phyloP scores from a whole-genome alignment of 1,140 invertebrate genomes.

The Penaeus chinensis region DNA sequence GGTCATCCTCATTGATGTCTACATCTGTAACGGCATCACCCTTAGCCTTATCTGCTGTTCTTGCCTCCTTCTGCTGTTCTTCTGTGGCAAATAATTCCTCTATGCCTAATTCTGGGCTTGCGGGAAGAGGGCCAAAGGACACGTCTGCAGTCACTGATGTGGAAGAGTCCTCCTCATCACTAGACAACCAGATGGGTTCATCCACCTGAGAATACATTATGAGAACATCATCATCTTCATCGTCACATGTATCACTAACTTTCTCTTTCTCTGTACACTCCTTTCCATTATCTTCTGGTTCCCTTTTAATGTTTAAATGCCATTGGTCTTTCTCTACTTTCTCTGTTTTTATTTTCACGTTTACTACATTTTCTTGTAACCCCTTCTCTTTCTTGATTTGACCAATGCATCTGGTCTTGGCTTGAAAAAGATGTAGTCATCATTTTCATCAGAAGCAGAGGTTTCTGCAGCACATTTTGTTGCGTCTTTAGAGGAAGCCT shows the following conservation, averaged over 20 bases:
- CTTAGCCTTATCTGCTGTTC: not conserved
- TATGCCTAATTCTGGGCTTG: constrained; percentile 37
- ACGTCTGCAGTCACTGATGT: not conserved
- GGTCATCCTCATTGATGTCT: constrained; percentile 37
- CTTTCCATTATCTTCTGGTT: not conserved
- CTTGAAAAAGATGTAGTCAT: too few species aligned
- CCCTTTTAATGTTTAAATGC: not conserved
- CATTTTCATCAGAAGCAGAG: too few species aligned
- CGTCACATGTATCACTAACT: not conserved
- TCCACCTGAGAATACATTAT: constrained; percentile 53
- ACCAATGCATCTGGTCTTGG: not conserved
- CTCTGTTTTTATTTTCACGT: not conserved
- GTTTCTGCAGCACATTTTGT: too few species aligned
- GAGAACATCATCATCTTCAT: constrained; percentile 44
- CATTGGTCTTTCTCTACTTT: not conserved
- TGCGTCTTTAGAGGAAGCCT: too few species aligned
- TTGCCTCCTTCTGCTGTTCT: constrained; percentile 6
- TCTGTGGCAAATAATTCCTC: constrained; percentile 28
- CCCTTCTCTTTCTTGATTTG: constrained; percentile 8
- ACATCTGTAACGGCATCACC: not conserved
- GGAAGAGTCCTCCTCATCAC: constrained; percentile 50
- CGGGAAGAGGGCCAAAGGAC: constrained; percentile 36
- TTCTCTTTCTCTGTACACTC: constrained; percentile 3
- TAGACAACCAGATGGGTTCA: constrained; percentile 50
- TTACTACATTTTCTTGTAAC: not conserved